Evolutionary conservation across 1,140 invertebrate genomes (phyloP).

Genomic region (Calephelis nemesis): DNA sequence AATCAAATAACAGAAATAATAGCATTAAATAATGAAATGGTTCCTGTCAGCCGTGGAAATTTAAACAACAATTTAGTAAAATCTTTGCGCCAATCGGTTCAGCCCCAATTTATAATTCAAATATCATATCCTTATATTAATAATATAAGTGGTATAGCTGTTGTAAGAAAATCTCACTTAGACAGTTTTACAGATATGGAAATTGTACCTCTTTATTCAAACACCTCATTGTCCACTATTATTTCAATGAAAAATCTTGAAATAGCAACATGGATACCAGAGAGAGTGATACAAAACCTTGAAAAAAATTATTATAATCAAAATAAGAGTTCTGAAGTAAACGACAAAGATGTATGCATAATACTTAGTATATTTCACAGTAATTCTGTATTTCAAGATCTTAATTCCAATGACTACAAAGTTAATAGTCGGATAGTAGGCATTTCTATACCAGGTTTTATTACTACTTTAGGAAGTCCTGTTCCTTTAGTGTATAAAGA

Average conservation of each 20-base stretch:
- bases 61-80: slow-evolving; percentile 28
- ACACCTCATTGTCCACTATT: slow-evolving; percentile 69
- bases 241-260: slow-evolving; percentile 73
- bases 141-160: slow-evolving; percentile 80
- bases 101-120: slow-evolving; percentile 75
- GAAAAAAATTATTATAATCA: slow-evolving; percentile 39
- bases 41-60: background rate
- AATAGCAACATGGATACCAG: slow-evolving; percentile 78
- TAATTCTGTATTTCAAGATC: slow-evolving; percentile 79
- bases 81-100: slow-evolving; percentile 53
- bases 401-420: slow-evolving; percentile 41
- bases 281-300: slow-evolving; percentile 59
- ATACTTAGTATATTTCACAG: slow-evolving; percentile 79
- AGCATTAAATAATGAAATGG: slow-evolving; percentile 19
- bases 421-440: slow-evolving; percentile 77
- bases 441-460: slow-evolving; percentile 78
- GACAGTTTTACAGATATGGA: slow-evolving; percentile 66
- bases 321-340: slow-evolving; percentile 26
- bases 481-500: slow-evolving; percentile 76
- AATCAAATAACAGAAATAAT: slow-evolving; percentile 67
- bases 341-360: slow-evolving; percentile 55
- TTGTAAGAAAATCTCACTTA: slow-evolving; percentile 49
- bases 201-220: slow-evolving; percentile 67
- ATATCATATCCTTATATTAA: slow-evolving; percentile 75
- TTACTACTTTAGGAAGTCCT: slow-evolving; percentile 69